phyloP scores from a whole-genome alignment of 2,113 vertebrate species.

The Pampusana beccarii region DNA sequence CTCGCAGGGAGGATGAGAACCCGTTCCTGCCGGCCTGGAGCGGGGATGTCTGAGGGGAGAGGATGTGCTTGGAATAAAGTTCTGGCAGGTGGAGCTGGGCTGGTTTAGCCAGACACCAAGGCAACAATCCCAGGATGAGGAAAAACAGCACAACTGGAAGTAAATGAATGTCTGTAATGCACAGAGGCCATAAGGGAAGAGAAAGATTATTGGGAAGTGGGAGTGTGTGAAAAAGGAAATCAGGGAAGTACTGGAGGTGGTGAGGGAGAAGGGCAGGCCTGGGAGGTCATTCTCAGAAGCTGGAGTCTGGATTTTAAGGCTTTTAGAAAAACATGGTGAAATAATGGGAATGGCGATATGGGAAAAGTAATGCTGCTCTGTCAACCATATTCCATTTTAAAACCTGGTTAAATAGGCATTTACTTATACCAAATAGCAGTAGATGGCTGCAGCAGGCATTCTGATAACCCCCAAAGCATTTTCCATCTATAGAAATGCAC shows the following conservation, averaged over 20 bases:
- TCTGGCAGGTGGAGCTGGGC: neutral
- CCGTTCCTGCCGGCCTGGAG: neutral
- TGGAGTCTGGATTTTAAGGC: neutral
- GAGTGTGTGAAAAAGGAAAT: neutral
- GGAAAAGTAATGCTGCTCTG: neutral
- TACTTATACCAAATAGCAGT: neutral
- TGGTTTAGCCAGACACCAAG: neutral
- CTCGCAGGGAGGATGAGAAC: neutral
- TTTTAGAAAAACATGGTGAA: neutral
- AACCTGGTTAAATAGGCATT: constrained; percentile 11
- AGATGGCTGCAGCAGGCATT: neutral
- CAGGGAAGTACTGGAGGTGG: neutral
- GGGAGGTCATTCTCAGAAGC: neutral
- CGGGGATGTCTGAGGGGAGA: neutral
- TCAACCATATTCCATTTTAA: neutral
- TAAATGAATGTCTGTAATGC: neutral
- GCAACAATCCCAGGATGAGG: neutral
- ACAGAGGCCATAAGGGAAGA: accelerated
- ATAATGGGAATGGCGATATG: neutral
- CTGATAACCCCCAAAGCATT: neutral
- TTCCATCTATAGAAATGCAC: constrained; percentile 6
- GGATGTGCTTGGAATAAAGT: neutral
- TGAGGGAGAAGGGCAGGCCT: neutral
- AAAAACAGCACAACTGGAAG: neutral
- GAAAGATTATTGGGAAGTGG: neutral